Base-by-base conservation (phyloP, 2,797 vertebrate genomes). In the Acanthis flammea region DNA sequence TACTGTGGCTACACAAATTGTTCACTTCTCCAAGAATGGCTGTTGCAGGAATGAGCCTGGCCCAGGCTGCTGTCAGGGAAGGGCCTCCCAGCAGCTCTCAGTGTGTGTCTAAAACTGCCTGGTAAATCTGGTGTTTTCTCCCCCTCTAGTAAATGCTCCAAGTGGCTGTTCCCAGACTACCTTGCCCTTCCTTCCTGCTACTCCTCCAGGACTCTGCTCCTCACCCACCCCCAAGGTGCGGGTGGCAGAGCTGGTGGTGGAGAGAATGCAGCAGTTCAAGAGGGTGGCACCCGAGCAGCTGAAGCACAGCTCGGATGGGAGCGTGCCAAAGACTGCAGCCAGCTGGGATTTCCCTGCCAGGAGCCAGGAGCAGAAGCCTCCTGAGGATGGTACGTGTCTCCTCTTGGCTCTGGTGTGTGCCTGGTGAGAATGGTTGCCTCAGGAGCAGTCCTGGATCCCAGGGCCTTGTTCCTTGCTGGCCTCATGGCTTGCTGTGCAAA, bases 181-280 rank as follows among this genome's bases (percentile, higher is more conserved):
- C 1, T 60, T 90, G 17, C 37, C 95, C 90, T 86, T 84, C 61
- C 63, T 47, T 83, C 72, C 87, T 50, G 72, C 57, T 18, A 6
- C 44, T 4, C 62, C 63, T 6, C 31, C 39, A 44, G 96, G 92
- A 58, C 61, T 25, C 83, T 96, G 96, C 77, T 93, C 88, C 47
- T 95, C 92, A 11, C 85, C 89, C 87, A 79, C 54, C 24, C 72
- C 82, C 1, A 94, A 84, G 84, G 9, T 78, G 44, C 87, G 96
- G 7, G 95, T 98, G 0, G 98, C 98, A 74, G 98, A 99, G 74
- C 97, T 98, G 80, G 98, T 99, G 21, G 95, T 99, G 44, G 96
- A 96, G 85, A 98, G 98, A 71, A 99, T 99, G 99, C 98, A 99
- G 65, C 97, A 98, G 93, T 99, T 99, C 96, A 99, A 98, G 97